These are phyloP conservation scores for Drosophila eugracilis DNA, from an alignment of 1,140 invertebrate species.

Conservation along the genomic window DNA sequence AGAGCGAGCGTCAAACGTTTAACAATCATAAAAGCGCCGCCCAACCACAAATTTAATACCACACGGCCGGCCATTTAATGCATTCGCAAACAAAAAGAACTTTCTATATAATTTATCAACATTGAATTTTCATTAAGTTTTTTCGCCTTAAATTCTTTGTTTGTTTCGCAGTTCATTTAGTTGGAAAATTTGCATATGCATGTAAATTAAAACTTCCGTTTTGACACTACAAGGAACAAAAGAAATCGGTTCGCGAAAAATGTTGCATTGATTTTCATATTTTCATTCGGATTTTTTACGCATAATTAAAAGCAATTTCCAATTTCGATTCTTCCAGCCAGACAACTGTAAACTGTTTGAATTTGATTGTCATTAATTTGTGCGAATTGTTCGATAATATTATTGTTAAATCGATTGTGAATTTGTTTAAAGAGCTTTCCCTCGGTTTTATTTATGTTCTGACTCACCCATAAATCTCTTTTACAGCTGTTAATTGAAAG, in stretches of 20 bases:
- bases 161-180: slow-evolving; percentile 56
- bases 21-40: slow-evolving; percentile 62
- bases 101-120: slow-evolving; percentile 35
- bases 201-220: slow-evolving; percentile 77
- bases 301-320: slow-evolving; percentile 74
- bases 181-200: slow-evolving; percentile 68
- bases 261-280: slow-evolving; percentile 32
- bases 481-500: slow-evolving; percentile 22
- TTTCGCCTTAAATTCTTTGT: slow-evolving; percentile 27
- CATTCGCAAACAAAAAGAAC: slow-evolving; percentile 57
- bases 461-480: slow-evolving; percentile 8
- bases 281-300: slow-evolving; percentile 50
- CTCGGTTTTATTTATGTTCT: slow-evolving; percentile 23
- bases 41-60: slow-evolving; percentile 54
- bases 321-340: slow-evolving; percentile 18
- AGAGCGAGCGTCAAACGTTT: slow-evolving; percentile 68
- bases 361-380: slow-evolving; percentile 68
- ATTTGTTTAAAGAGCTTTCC: slow-evolving; percentile 53
- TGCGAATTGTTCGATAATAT: slow-evolving; percentile 42
- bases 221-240: slow-evolving; percentile 45
- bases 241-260: slow-evolving; percentile 42
- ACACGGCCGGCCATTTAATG: slow-evolving; percentile 48
- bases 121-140: slow-evolving; percentile 60
- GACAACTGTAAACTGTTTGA: slow-evolving; percentile 46
- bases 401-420: slow-evolving; percentile 79